Base-by-base conservation (phyloP, 2,113 vertebrate genomes). In the Dipodomys ordii region DNA sequence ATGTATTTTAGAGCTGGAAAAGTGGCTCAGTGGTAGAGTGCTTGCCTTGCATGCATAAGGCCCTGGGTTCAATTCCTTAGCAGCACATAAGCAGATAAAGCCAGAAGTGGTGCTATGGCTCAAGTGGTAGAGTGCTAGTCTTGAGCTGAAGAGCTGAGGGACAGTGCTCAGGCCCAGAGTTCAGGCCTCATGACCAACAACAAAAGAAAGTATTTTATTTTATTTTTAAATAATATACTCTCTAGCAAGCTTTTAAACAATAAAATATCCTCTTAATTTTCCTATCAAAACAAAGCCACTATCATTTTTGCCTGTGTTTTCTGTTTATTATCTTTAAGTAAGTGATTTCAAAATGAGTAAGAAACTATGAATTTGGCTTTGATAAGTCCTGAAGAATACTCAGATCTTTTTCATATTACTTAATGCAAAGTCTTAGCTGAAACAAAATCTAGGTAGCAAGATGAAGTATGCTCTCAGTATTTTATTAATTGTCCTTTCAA, bases 191-290 rank as follows among this genome's bases (percentile, higher is more conserved):
- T 39, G 39, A 39, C 39, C 39, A 39, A 39, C 39, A 39, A 39
- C 39, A 39, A 39, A 39, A 39, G 39, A 6, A 39, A 79, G 4
- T 6, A 53, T 30, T 79, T 90, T 90, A 83, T n/a, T n/a, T n/a
- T n/a, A 68, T 32, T 68, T 93, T 84, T 49, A 90, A 87, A 62
- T 68, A 92, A 62, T 44, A 28, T 30, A 81, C 78, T 64, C 13
- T 89, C 67, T 83, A 46, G 79, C 4, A 94, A 85, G 67, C 13
- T 72, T 35, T 60, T 87, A 65, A 46, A 53, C 10, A 72, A 49
- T 67, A 62, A 92, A 74, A 65, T 64, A 46, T 72, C 77, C 10
- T 28, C 4, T 46, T 60, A 87, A 30, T 27, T 7, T 6, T 83
- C 19, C 25, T 77, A 23, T 49, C 64, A 92, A 83, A 76, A 57